Evolutionary conservation across 1,140 invertebrate species (phyloP), one percentile per base, ranked within the genome.

Genomic region (Stegodyphus mimosarum): DNA sequence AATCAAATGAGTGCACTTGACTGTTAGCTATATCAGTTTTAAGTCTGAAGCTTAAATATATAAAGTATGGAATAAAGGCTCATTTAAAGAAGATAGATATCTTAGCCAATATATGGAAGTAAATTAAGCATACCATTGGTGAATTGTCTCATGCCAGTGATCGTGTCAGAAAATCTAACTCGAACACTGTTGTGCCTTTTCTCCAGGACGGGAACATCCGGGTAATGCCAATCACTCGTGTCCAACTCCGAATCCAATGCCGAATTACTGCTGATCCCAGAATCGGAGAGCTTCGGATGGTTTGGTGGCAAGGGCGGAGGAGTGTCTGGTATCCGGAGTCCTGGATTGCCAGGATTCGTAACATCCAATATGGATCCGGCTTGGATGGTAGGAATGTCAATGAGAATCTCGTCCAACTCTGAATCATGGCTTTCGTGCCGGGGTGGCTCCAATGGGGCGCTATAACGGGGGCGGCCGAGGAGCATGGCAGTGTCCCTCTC

Each of bases 391-490:
- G 83, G 83, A 52, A 86, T 86, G 13, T 78, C 83, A n/a, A 86
- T 86, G 48, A 86, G 74, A 17, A 86, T 86, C 60, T 86, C 83
- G 18, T 86, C 83, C 67, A 86, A 17, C n/a, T 86, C 83, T 11
- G 83, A 86, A 15, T 86, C 83, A 53, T 86, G 74, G 52, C 17
- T 64, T 7, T 48, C 69, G 49, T 4, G 49, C 2, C 7, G n/a
- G 33, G 63, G 33, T 7, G 11, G 75, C 17, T 63, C 17, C 17
- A 50, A 15, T 7, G 71, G 9, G 33, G 6, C 69, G 69, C 15
- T 49, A 11, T 7, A 33, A 9, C 33, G 33, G 3, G 33, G 3
- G 33, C 33, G 33, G 15, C 18, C 50, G 79, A 0, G n/a, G 17
- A 10, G 69, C 49, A 6, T 49, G 17, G 17, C 49, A 6, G 13